phyloP scores from a whole-genome alignment of 1,140 invertebrate species.

The Amyelois transitella region DNA sequence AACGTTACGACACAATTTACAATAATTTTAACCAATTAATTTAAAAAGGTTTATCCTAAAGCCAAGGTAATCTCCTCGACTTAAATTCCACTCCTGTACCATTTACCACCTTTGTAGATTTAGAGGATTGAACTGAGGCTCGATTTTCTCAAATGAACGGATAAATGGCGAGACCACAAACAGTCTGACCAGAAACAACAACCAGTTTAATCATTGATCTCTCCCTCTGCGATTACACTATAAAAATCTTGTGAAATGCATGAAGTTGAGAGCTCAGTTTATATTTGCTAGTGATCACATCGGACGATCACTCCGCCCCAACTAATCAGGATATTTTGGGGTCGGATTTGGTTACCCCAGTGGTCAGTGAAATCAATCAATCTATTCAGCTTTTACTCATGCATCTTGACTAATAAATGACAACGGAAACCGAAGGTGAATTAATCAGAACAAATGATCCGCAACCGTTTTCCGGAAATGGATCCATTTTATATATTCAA shows the following conservation, averaged over 20 bases:
- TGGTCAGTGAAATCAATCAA: conserved; percentile 1
- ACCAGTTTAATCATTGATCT: background rate
- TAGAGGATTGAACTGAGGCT: background rate
- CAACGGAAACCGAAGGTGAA: background rate
- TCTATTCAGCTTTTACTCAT: background rate
- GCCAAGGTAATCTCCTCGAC: background rate
- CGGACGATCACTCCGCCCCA: background rate
- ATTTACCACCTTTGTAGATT: background rate
- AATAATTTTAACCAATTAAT: no score
- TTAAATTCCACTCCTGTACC: background rate
- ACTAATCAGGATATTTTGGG: conserved; percentile 7
- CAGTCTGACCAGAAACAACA: background rate
- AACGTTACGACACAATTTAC: no score
- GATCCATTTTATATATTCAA: no score
- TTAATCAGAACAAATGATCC: background rate
- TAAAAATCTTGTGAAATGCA: background rate
- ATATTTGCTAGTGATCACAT: background rate
- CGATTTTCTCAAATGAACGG: conserved; percentile 3
- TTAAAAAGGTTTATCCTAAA: no score
- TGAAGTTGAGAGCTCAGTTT: background rate
- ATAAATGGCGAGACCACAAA: conserved; percentile 1
- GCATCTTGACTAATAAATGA: background rate
- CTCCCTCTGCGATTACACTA: background rate
- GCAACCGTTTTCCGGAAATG: background rate
- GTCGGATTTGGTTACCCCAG: conserved; percentile 1